Base-by-base conservation (phyloP, 2,797 vertebrate species). In the Carcharodon carcharias region DNA sequence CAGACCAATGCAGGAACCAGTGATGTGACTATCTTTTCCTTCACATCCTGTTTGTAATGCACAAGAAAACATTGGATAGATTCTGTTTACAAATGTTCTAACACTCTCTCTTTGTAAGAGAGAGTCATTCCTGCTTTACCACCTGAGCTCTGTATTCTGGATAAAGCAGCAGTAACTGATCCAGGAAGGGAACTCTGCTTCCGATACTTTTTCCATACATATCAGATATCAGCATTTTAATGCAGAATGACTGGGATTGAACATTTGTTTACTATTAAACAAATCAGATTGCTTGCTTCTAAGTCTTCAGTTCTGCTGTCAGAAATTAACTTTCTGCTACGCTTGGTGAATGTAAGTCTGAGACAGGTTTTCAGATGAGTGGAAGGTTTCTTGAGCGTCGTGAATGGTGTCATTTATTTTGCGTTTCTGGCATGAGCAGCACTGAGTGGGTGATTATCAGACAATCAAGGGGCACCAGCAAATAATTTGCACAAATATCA, bases 1-100 rank as follows among this genome's bases (percentile, higher is more conserved):
- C 95, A 91, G 88, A 58, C 85, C 40, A 96, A 96, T 94, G 93
- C 96, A 96, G 80, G 96, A 45, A 88, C 61, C 73, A 96, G 71
- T n/a, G 95, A 40, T 93, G 58, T 96, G 80, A 45, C 26, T 96
- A 95, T n/a, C 56, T 96, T 96, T 85, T 96, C 96, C 92, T 96
- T 50, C 21, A 8, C 40, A 50, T 16, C 28, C 26, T 35, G 9
- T 92, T n/a, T 92, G 56, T 35, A 88, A 3, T 7, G 50, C 23
- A 88, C 85, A 88, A 45, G 21, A 8, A 8, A 88, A 35, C 35
- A n/a, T n/a, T 61, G 7, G 35, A 61, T 63, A n/a, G 89, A 92
- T 63, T 63, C 45, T 88, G 45, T 88, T 50, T 50, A 9, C 50
- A 23, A 56, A 31, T 56, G 50, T 77, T 77, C 73, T n/a, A 12